phyloP scores from a whole-genome alignment of 37 sponge, comb jelly and placozoan genomes.

The Halichondria panicea region DNA sequence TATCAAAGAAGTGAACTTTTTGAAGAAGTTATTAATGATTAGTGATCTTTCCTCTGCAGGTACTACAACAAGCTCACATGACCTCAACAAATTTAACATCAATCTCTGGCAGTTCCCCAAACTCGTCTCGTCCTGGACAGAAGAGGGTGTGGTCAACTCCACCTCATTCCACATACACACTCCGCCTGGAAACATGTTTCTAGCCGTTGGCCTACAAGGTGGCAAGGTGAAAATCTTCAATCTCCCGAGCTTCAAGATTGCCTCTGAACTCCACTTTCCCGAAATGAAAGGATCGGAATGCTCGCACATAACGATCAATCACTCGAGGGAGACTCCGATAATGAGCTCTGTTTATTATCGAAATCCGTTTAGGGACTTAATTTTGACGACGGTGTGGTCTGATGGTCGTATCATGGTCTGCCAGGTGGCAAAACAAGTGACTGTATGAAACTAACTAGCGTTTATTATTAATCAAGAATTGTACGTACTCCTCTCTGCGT shows the following conservation, averaged over 20 bases:
- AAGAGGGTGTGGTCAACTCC: conserved; percentile 21
- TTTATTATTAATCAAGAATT: no score
- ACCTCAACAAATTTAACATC: background rate
- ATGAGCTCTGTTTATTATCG: conserved; percentile 10
- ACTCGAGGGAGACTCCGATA: conserved; percentile 40
- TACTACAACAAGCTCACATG: background rate
- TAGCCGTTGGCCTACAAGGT: conserved; percentile 43
- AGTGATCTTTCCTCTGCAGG: no score
- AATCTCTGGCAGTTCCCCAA: conserved; percentile 49
- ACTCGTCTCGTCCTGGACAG: background rate
- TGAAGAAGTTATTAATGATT: no score
- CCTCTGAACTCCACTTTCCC: conserved; percentile 51
- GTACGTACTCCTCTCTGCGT: no score
- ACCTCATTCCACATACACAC: conserved; percentile 33
- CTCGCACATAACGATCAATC: conserved; percentile 39
- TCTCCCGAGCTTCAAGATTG: conserved; percentile 48
- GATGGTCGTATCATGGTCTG: conserved; percentile 54
- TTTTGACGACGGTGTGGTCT: conserved; percentile 58
- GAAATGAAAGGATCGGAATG: conserved; percentile 32
- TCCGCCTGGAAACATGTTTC: conserved; percentile 40
- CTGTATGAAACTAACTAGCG: no score
- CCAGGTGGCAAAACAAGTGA: conserved; percentile 49
- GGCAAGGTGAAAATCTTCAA: conserved; percentile 59
- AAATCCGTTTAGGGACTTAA: conserved; percentile 59
- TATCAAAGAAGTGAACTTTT: no score